Evolutionary conservation across 2,888 invertebrate genomes (phyloP), one percentile per base, ranked within the genome.

Genomic region (Hoplodrina blanda): DNA sequence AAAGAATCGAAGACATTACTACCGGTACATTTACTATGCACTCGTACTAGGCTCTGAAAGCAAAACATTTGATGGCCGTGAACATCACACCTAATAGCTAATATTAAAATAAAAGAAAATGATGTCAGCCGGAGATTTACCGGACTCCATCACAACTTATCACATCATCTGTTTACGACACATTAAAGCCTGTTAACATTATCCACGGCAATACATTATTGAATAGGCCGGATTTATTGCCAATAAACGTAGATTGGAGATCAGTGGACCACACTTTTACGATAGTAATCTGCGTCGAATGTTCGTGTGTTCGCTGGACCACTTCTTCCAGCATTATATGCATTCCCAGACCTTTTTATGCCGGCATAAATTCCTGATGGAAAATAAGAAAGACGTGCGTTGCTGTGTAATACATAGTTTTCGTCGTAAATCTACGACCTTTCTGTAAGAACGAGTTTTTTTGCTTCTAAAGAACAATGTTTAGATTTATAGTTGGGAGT

Each of bases 221-320:
- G 94, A 94, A 94, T 93, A 88, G 89, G 78, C 63, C 74, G 73
- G 87, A 91, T 91, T 94, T 94, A 95, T 92, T 84, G 90, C 85
- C 92, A 79, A 92, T 95, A 95, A 95, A 95, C 89, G 84, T 88
- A 91, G 95, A 95, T 95, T 95, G 93, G 93, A 93, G 95, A 95
- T 95, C 94, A 91, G 89, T 89, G 91, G 93, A 92, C 92, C 92
- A 90, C 90, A 87, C 80, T 92, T 95, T 95, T 95, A 95, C 91
- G 95, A 95, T 92, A 91, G 93, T 94, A 95, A 95, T 95, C 93
- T 94, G 85, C 88, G 87, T 85, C 82, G 88, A 91, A 90, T 90
- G 89, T 86, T 84, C 85, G 86, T 85, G 88, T 91, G 91, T 93
- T 91, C 88, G 91, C 87, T 83, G 86, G 83, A 87, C 84, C 88